Conservation (phyloP, 2,888 invertebrate genomes). For the Lithosia quadra region DNA sequence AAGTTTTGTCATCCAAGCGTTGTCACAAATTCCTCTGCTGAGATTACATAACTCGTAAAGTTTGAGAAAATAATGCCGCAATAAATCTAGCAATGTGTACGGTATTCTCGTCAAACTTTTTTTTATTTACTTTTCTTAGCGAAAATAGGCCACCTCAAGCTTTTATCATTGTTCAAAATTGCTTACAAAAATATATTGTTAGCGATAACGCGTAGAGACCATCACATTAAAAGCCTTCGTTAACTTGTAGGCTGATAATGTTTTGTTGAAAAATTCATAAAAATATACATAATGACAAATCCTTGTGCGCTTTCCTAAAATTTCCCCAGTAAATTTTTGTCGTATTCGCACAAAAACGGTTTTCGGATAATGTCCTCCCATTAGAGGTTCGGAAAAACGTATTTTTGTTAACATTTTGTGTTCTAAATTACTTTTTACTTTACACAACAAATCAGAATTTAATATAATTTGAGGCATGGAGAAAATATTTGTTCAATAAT, state of each 20-base stretch:
- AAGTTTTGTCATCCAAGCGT: slow-evolving; percentile 59
- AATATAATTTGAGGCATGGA: slow-evolving; percentile 52
- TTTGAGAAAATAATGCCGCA: slow-evolving; percentile 62
- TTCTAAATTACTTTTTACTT: slow-evolving; percentile 59
- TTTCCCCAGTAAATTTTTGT: slow-evolving; percentile 75
- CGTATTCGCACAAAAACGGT: slow-evolving; percentile 74
- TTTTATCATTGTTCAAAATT: slow-evolving; percentile 73
- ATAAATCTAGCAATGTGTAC: slow-evolving; percentile 66
- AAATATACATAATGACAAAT: slow-evolving; percentile 81
- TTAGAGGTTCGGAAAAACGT: slow-evolving; percentile 75
- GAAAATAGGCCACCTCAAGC: slow-evolving; percentile 55
- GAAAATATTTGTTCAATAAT: slow-evolving; percentile 52
- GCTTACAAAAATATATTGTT: slow-evolving; percentile 66
- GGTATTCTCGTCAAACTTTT: slow-evolving; percentile 63
- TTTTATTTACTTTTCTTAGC: slow-evolving; percentile 67
- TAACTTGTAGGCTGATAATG: slow-evolving; percentile 74
- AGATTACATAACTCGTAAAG: slow-evolving; percentile 65
- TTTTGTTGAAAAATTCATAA: slow-evolving; percentile 76
- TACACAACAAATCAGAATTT: slow-evolving; percentile 55
- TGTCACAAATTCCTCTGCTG: slow-evolving; percentile 59
- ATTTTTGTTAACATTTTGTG: slow-evolving; percentile 66
- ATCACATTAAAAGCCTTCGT: slow-evolving; percentile 67
- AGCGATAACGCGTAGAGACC: slow-evolving; percentile 66
- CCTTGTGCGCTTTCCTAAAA: slow-evolving; percentile 68
- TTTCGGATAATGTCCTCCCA: slow-evolving; percentile 78